Base-by-base conservation (phyloP, 2,797 vertebrate genomes). In the Fundulus diaphanus region DNA sequence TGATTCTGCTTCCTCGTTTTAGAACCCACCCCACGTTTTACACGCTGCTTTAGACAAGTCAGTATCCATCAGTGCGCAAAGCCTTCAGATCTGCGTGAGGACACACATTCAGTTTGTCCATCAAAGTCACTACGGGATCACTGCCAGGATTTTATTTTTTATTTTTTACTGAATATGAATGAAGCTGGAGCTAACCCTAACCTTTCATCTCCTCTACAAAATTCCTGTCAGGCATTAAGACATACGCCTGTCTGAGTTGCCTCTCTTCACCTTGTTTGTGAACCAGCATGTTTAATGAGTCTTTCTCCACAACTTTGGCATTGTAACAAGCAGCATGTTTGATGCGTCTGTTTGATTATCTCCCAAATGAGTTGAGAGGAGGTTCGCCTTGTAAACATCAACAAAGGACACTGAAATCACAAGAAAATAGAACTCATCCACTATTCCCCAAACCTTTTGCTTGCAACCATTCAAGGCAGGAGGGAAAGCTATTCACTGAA, bases 321-420 rank as follows among this genome's bases (percentile, higher is more conserved):
- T 87, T 85, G 85, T 90, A 94, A 91, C 92, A 91, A 92, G 90
- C 85, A 82, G 82, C 72, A 82, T 81, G 85, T 91, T 93, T 92
- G 89, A 94, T 92, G 88, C 84, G 89, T 83, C 84, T 89, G 86
- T 93, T 92, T 92, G 91, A 94, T 92, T 93, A 91, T 88, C 88
- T 84, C 88, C 80, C 90, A 80, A 82, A 92, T 84, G 86, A 90
- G 82, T 77, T 81, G 78, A 87, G 85, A 87, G 74, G 82, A 90
- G 76, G 81, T 85, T 84, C 80, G 75, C 74, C 83, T 77, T 82
- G 83, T 91, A 92, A 92, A 93, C 89, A 90, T 80, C 82, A 86
- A 78, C 90, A 87, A 89, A 90, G 83, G 83, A 84, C 85, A 78
- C 20, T 57, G 68, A 78, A 92, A 91, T 91, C 88, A 86, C 78